A percentile compares a stretch with the other conserved stretches of the same genome.
phyloP scores from a whole-genome alignment of 2,888 invertebrate species.

The Gastrophysa polygoni region DNA sequence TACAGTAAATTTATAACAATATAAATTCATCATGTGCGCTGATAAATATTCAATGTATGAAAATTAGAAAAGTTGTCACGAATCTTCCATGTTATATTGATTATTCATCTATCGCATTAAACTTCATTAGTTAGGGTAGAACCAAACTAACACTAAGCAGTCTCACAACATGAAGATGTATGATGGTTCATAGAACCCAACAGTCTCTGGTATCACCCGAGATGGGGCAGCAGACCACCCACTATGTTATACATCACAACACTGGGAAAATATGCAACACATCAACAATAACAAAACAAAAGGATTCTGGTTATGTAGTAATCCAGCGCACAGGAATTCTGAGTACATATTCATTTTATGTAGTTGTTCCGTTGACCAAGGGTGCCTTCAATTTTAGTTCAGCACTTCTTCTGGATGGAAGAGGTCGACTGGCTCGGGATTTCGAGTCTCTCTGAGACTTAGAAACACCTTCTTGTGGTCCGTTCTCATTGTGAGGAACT shows the following conservation, averaged over 20 bases:
- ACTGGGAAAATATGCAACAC: slow-evolving; percentile 49
- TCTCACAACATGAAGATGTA: slow-evolving; percentile 46
- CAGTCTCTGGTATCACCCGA: slow-evolving; percentile 55
- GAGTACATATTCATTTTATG: slow-evolving; percentile 51
- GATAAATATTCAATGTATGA: slow-evolving; percentile 51
- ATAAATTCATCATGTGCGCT: slow-evolving; percentile 45
- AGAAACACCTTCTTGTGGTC: slow-evolving; percentile 24
- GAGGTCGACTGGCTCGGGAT: slow-evolving; percentile 50
- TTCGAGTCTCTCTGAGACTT: slow-evolving; percentile 52
- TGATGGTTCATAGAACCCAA: slow-evolving; percentile 58
- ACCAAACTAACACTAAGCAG: slow-evolving; percentile 48
- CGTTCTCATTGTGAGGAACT: slow-evolving; percentile 25
- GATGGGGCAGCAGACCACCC: slow-evolving; percentile 55
- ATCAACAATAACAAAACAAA: slow-evolving; percentile 41
- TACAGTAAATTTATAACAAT: slow-evolving; percentile 7
- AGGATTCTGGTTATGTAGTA: slow-evolving; percentile 36
- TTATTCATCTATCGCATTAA: slow-evolving; percentile 41
- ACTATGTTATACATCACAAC: slow-evolving; percentile 45
- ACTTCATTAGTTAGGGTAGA: slow-evolving; percentile 43
- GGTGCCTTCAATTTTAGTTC: slow-evolving; percentile 66
- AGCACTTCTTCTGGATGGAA: slow-evolving; percentile 52
- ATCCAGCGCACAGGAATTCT: slow-evolving; percentile 39
- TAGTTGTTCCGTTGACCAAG: slow-evolving; percentile 70
- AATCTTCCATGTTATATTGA: slow-evolving; percentile 42
- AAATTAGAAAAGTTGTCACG: slow-evolving; percentile 56